These are phyloP conservation scores for Sinelater perroti DNA, from an alignment of 2,888 invertebrate species.

Conservation along the genomic window DNA sequence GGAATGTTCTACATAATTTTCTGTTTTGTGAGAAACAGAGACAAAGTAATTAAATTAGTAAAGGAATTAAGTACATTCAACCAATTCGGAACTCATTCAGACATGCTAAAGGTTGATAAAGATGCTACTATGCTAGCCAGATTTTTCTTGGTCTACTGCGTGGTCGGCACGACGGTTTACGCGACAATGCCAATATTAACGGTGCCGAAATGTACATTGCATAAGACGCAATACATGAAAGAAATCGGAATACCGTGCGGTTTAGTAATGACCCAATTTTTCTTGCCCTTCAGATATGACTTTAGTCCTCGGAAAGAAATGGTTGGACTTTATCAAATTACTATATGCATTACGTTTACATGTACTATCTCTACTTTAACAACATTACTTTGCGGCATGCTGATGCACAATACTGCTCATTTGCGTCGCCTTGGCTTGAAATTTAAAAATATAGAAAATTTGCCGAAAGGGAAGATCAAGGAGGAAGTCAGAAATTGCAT, in stretches of 20 bases:
- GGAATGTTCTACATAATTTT: constrained; percentile 29
- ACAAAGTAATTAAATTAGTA: constrained; percentile 25
- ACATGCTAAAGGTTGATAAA: constrained; percentile 30
- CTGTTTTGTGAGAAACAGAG: constrained; percentile 29
- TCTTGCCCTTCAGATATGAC: constrained; percentile 29
- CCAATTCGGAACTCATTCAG: constrained; percentile 17
- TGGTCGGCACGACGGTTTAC: constrained; percentile 26
- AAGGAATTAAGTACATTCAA: constrained; percentile 24
- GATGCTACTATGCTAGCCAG: constrained; percentile 26
- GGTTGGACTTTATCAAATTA: constrained; percentile 27
- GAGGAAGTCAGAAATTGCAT: constrained; percentile 40
- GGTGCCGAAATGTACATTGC: constrained; percentile 22
- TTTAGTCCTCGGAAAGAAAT: constrained; percentile 29
- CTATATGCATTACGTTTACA: constrained; percentile 28
- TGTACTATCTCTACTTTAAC: constrained; percentile 28
- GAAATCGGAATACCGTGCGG: constrained; percentile 31
- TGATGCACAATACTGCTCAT: constrained; percentile 33
- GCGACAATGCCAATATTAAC: constrained; percentile 22
- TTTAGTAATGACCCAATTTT: constrained; percentile 29
- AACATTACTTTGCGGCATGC: constrained; percentile 28
- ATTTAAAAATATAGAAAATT: constrained; percentile 25
- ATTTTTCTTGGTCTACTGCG: constrained; percentile 28
- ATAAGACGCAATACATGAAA: constrained; percentile 24
- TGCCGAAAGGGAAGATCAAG: constrained; percentile 21
- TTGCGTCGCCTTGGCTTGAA: constrained; percentile 24